These are phyloP conservation scores for Diorhabda sublineata DNA, from an alignment of 1,140 invertebrate species.

Conservation along the genomic window DNA sequence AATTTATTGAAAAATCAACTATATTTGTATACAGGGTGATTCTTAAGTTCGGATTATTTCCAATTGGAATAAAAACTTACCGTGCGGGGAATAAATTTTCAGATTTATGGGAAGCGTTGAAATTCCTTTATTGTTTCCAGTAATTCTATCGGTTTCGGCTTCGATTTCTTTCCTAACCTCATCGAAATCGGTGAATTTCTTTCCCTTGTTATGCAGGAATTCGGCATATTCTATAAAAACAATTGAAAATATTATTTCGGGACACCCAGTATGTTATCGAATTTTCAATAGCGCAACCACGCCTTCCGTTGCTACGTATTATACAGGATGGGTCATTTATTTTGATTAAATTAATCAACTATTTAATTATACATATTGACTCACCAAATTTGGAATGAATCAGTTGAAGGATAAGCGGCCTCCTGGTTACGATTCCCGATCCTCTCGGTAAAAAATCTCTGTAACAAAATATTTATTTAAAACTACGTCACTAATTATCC, in stretches of 20 bases:
- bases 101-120: slow-evolving; percentile 99
- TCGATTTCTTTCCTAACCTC: slow-evolving; percentile 97
- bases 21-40: no score
- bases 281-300: no score
- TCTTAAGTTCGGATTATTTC: neutral
- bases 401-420: slow-evolving; percentile 96
- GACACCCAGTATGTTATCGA: no score
- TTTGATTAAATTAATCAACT: no score
- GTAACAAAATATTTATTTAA: slow-evolving; percentile 45
- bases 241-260: neutral
- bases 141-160: slow-evolving; percentile 93
- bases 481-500: neutral
- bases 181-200: slow-evolving; percentile 95
- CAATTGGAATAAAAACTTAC: slow-evolving; percentile 51
- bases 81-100: slow-evolving; percentile 96
- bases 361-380: slow-evolving; percentile 30
- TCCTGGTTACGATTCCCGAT: slow-evolving; percentile 94
- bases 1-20: no score
- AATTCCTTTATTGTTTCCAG: slow-evolving; percentile 97
- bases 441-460: slow-evolving; percentile 95
- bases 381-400: slow-evolving; percentile 82
- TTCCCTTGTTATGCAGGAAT: slow-evolving; percentile 96
- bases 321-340: no score
- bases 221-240: slow-evolving; percentile 86
- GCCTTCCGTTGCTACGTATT: no score